A percentile compares a stretch with the other conserved stretches of the same genome.
These are phyloP conservation scores for Thoracochromis brauschi DNA, from an alignment of 2,113 vertebrate species.

Conservation along the genomic window DNA sequence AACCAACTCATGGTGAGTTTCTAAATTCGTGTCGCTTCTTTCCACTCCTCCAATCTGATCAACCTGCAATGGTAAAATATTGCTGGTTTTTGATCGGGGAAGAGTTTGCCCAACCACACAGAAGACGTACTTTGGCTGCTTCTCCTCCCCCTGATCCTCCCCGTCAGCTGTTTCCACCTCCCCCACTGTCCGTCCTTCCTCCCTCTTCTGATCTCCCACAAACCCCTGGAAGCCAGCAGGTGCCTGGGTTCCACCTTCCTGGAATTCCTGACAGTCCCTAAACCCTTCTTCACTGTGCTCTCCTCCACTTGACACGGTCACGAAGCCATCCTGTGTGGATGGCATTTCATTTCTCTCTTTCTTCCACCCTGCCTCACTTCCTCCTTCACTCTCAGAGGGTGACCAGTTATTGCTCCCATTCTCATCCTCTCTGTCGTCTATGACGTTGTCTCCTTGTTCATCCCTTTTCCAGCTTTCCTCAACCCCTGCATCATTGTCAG, in stretches of 20 bases:
- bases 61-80: background rate
- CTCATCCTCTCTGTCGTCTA: conserved; percentile 44
- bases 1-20: background rate
- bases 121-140: conserved; percentile 22
- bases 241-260: conserved; percentile 11
- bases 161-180: background rate
- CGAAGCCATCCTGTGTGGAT: conserved; percentile 58
- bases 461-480: background rate
- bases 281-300: conserved; percentile 57
- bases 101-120: conserved; percentile 49
- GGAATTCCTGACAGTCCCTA: conserved; percentile 62
- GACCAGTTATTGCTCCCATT: background rate
- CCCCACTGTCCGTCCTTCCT: background rate
- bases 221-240: background rate
- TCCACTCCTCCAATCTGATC: conserved; percentile 12
- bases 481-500: conserved; percentile 10
- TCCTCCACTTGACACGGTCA: conserved; percentile 63
- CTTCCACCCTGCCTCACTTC: conserved; percentile 40
- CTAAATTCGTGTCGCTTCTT: background rate
- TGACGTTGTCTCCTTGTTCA: conserved; percentile 20
- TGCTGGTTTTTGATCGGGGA: background rate
- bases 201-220: conserved; percentile 4
- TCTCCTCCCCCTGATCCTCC: background rate
- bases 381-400: conserved; percentile 29
- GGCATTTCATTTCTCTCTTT: conserved; percentile 25